Evolutionary conservation across 2,888 invertebrate genomes (phyloP).

Genomic region (Spisula solida): DNA sequence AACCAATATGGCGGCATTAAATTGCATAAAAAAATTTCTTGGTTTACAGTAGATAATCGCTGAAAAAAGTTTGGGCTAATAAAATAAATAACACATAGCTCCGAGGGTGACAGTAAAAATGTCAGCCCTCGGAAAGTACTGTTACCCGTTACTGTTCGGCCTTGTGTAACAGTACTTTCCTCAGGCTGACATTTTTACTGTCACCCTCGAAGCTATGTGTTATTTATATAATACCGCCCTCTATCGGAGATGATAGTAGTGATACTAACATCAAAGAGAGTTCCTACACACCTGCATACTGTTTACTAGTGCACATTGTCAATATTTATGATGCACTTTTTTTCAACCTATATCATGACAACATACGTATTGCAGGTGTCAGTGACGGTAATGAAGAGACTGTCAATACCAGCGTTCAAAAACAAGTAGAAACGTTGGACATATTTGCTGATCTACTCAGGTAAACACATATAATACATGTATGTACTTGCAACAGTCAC

Average conservation of each 20-base stretch:
- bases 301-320: too few species aligned
- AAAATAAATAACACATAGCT: too few species aligned
- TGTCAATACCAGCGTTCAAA: neutral
- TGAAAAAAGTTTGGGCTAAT: too few species aligned
- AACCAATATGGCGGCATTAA: too few species aligned
- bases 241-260: slow-evolving; percentile 83
- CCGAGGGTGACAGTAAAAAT: too few species aligned
- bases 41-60: too few species aligned
- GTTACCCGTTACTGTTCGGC: neutral
- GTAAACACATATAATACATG: slow-evolving; percentile 42
- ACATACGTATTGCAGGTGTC: slow-evolving; percentile 17
- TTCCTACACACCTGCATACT: too few species aligned
- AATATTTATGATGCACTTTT: too few species aligned
- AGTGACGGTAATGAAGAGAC: neutral
- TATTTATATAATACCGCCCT: slow-evolving; percentile 68
- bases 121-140: too few species aligned
- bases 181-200: neutral
- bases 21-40: too few species aligned
- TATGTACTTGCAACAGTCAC: too few species aligned
- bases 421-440: slow-evolving; percentile 78
- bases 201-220: neutral
- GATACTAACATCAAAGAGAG: slow-evolving; percentile 81
- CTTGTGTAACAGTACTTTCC: neutral
- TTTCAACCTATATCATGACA: too few species aligned
- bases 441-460: slow-evolving; percentile 79